Evolutionary conservation across 2,113 vertebrate species (phyloP), one percentile per base, ranked within the genome.

Genomic region (Jacana jacana): DNA sequence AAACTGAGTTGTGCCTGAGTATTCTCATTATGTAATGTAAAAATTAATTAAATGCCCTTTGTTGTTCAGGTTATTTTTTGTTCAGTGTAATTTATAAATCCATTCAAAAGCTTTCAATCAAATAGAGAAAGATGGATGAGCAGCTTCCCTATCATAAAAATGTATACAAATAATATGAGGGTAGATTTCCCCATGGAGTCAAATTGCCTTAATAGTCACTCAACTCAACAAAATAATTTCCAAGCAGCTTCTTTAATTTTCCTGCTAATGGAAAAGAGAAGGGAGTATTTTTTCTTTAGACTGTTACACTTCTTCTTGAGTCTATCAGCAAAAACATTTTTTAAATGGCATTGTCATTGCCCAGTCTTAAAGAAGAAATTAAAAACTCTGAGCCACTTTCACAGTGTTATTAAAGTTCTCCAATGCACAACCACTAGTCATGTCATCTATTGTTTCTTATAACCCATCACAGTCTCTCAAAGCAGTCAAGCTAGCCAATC

Each of bases 321-420:
- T 71, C 40, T 42, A 51, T 31, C n/a, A 57, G 40, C 91, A n/a
- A 90, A 86, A 95, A 87, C 15, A 77, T 13, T 76, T 92, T 60
- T 4, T 55, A 93, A 86, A 55, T 64, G 9, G 37, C 33, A 44
- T 80, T 65, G 93, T 77, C 57, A 90, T 35, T 96, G 54, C 7
- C 55, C 39, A 84, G 28, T 46, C 44, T 5, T 68, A 64, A 76
- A 46, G n/a, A 79, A 94, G 85, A 91, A 93, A 44, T 55, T 88
- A 95, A 94, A 78, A 95, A 88, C 44, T 61, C n/a, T 84, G 55
- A n/a, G 49, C 18, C 77, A 23, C 8, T 91, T 97, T 89, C 66
- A 93, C 52, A 33, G 33, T 28, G 17, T 81, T 90, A 93, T 81
- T 94, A 24, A 97, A 95, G 82, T 85, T 91, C 81, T 97, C n/a